Conservation (phyloP, 1,140 invertebrate genomes). For the Eriosoma lanigerum region DNA sequence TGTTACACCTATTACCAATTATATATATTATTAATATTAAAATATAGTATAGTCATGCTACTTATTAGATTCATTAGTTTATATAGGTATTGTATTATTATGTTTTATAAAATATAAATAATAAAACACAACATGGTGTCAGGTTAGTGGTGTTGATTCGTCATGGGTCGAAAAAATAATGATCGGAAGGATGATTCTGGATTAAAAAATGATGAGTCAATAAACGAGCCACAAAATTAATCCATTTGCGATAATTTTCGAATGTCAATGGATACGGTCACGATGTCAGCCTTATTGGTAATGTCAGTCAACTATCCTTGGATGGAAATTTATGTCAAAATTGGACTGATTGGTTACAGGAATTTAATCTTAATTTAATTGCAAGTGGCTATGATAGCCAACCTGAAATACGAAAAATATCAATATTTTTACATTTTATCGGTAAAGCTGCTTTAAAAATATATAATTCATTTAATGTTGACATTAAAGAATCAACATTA, state of each 20-base stretch:
- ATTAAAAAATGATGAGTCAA: conserved; percentile 15
- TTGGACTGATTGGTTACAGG: not conserved
- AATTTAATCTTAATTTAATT: conserved; percentile 11
- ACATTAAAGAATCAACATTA: not conserved
- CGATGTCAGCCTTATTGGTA: conserved; percentile 4
- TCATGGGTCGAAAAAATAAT: conserved; percentile 12
- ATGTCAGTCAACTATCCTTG: conserved; percentile 23
- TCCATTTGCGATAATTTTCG: not conserved
- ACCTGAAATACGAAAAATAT: not conserved
- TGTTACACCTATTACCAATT: too few relatives aligned
- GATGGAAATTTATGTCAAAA: conserved; percentile 11
- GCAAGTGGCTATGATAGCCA: not conserved
- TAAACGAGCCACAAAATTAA: not conserved
- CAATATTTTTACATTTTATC: conserved; percentile 9
- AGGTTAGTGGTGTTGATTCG: conserved; percentile 4
- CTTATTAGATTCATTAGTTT: too few relatives aligned
- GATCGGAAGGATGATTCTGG: not conserved
- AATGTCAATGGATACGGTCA: not conserved
- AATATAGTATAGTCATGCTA: too few relatives aligned
- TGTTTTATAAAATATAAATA: too few relatives aligned
- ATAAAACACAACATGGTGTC: conserved; percentile 14
- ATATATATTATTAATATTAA: too few relatives aligned
- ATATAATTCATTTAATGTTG: conserved; percentile 18
- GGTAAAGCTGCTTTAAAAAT: conserved; percentile 25
- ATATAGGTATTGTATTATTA: too few relatives aligned